These are phyloP conservation scores for Netta rufina DNA, from an alignment of 2,797 vertebrate genomes.

Conservation along the genomic window DNA sequence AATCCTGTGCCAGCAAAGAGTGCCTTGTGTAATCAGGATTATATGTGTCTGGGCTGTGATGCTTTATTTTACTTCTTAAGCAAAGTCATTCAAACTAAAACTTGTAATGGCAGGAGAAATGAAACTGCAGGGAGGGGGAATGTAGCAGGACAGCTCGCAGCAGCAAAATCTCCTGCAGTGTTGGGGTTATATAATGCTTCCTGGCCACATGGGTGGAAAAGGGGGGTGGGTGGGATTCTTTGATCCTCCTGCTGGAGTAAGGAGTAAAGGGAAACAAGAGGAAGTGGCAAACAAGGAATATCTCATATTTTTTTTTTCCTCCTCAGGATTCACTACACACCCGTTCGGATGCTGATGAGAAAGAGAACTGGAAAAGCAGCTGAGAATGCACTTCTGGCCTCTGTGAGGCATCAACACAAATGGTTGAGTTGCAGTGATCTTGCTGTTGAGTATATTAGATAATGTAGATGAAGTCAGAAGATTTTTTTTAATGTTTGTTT, in stretches of 20 bases:
- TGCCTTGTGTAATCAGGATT: background rate
- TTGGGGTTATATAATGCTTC: background rate
- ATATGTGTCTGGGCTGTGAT: background rate
- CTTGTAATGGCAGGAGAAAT: background rate
- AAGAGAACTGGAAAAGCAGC: conserved; percentile 51
- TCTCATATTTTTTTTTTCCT: accelerated
- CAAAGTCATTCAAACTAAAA: background rate
- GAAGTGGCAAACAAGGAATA: background rate
- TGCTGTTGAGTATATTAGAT: background rate
- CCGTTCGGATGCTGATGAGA: background rate
- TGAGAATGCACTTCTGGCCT: background rate
- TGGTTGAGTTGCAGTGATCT: background rate
- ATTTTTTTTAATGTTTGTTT: background rate
- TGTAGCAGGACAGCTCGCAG: background rate
- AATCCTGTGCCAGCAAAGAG: background rate
- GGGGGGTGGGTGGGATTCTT: background rate
- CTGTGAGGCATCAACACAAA: background rate
- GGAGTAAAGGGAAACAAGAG: background rate
- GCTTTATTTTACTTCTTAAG: background rate
- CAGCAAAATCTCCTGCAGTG: background rate
- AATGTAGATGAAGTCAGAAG: background rate
- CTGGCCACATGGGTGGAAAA: background rate
- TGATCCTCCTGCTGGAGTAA: background rate
- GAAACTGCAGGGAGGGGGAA: background rate
- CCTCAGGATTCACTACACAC: background rate